Evolutionary conservation across 2,888 invertebrate genomes (phyloP).

Genomic region (Eilema caniola): DNA sequence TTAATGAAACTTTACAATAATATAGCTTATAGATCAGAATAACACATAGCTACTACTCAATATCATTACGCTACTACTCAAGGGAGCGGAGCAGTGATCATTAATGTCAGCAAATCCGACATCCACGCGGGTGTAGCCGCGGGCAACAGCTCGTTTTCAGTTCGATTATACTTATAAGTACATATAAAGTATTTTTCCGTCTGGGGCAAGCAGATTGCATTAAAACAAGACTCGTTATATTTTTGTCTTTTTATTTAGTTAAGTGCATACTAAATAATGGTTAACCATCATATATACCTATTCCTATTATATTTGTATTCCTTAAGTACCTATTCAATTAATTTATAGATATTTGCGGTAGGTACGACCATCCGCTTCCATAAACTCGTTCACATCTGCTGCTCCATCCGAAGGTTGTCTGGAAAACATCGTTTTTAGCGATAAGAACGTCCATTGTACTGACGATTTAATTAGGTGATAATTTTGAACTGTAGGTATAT

Average conservation of each 20-base stretch:
- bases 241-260: neutral
- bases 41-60: too few relatives aligned
- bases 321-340: neutral
- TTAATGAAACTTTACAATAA: too few relatives aligned
- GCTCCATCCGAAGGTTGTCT: neutral
- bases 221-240: neutral
- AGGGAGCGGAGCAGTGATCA: too few relatives aligned
- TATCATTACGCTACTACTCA: too few relatives aligned
- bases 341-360: neutral
- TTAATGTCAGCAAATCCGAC: too few relatives aligned
- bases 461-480: neutral
- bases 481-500: neutral
- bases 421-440: slow-evolving; percentile 1
- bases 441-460: neutral
- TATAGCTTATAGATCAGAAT: too few relatives aligned
- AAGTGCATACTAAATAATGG: neutral
- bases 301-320: neutral
- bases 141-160: too few relatives aligned
- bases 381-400: neutral
- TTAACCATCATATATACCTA: neutral
- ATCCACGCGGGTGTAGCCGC: too few relatives aligned
- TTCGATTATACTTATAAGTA: too few relatives aligned
- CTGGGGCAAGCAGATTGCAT: too few relatives aligned
- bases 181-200: too few relatives aligned
- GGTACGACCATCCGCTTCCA: neutral